Evolutionary conservation across 2,113 vertebrate genomes (phyloP).

Genomic region (Peromyscus californicus): DNA sequence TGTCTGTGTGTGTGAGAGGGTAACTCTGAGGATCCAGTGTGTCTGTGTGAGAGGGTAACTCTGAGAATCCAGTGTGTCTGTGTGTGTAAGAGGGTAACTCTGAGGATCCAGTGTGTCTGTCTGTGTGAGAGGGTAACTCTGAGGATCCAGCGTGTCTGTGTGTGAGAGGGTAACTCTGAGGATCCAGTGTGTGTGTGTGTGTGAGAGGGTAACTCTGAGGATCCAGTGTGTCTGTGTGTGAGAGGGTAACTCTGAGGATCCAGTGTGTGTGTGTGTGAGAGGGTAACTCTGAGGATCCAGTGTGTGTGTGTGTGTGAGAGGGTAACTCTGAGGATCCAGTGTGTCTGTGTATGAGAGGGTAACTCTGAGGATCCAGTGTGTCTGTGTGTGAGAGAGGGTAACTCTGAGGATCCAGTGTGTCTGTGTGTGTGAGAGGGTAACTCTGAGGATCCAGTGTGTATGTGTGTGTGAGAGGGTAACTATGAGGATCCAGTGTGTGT

Average conservation of each 20-base stretch:
- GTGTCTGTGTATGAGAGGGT: constrained; percentile 99
- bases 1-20: constrained; percentile 99
- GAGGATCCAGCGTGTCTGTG: constrained; percentile 96
- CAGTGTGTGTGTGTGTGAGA: constrained; percentile 91
- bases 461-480: constrained; percentile 87
- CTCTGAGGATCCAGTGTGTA: constrained; percentile 90
- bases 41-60: constrained; percentile 98
- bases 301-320: constrained; percentile 99
- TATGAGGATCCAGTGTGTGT: constrained; percentile 91
- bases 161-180: constrained; percentile 96
- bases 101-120: constrained; percentile 94
- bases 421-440: constrained; percentile 98
- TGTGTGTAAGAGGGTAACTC: constrained; percentile 87
- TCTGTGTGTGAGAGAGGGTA: constrained; percentile 99
- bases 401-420: constrained; percentile 92
- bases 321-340: constrained; percentile 93
- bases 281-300: constrained; percentile 94
- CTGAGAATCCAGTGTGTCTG: constrained; percentile 91
- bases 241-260: constrained; percentile 89
- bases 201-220: constrained; percentile 94
- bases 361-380: constrained; percentile 92
- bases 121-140: constrained; percentile 86
- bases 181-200: constrained; percentile 96
- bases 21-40: constrained; percentile 91
- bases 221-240: constrained; percentile 92